Percentiles rank a stretch among this genome's conserved stretches.
Conservation (phyloP, 2,113 vertebrate species). For the Geococcyx californianus region DNA sequence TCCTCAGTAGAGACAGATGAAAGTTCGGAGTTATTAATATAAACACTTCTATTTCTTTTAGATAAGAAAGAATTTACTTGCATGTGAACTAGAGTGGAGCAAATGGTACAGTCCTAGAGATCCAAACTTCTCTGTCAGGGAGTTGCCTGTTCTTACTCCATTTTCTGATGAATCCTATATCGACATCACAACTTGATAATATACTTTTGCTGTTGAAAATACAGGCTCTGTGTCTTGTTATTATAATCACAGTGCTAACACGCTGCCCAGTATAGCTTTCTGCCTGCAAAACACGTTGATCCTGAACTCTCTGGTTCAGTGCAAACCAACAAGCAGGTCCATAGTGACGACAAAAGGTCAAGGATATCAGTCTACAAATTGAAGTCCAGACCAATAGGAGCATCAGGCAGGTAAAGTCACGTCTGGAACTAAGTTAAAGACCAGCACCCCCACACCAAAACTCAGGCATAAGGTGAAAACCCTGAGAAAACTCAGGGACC, state of each 20-base stretch:
- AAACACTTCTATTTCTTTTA: not conserved
- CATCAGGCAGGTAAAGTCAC: fast-evolving
- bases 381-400: not conserved
- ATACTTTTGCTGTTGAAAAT: not conserved
- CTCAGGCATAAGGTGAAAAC: fast-evolving
- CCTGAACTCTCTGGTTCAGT: not conserved
- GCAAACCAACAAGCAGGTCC: not conserved
- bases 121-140: fast-evolving
- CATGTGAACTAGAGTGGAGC: not conserved
- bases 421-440: fast-evolving
- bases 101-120: not conserved
- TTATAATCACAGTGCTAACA: fast-evolving
- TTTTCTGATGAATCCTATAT: not conserved
- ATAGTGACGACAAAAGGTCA: fast-evolving
- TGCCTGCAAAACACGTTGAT: not conserved
- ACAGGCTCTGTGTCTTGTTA: fast-evolving
- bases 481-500: not conserved
- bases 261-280: fast-evolving
- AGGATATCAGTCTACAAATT: not conserved
- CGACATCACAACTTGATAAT: fast-evolving
- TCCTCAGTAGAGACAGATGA: not conserved
- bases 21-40: not conserved
- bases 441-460: not conserved
- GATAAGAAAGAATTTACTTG: not conserved
- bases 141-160: not conserved